A percentile compares a stretch with the other conserved stretches of the same genome.
phyloP scores from a whole-genome alignment of 2,888 invertebrate genomes.

The Drosophila maculinotata region DNA sequence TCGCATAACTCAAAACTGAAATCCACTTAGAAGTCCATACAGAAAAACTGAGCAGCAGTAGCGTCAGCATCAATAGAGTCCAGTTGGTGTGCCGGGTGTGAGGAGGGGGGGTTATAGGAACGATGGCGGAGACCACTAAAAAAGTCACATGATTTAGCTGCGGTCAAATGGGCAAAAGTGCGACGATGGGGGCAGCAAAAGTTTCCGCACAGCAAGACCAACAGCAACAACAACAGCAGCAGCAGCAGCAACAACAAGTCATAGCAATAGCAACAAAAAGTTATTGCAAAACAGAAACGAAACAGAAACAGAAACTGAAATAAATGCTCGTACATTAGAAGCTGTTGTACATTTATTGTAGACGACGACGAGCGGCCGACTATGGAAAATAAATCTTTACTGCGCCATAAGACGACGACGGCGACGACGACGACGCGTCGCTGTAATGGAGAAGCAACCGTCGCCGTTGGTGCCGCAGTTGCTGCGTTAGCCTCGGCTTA shows the following conservation, averaged over 20 bases:
- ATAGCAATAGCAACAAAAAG: constrained; percentile 44
- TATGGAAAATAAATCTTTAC: constrained; percentile 79
- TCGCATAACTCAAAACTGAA: constrained; percentile 73
- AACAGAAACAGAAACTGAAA: constrained; percentile 57
- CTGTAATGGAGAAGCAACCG: constrained; percentile 66
- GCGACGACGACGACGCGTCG: constrained; percentile 38
- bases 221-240: constrained; percentile 30
- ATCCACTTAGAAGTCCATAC: constrained; percentile 56
- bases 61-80: constrained; percentile 1
- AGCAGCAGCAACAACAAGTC: constrained; percentile 21
- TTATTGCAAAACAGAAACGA: constrained; percentile 65
- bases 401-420: constrained; percentile 74
- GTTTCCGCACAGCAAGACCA: constrained; percentile 71
- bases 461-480: constrained; percentile 13
- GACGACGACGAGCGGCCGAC: constrained; percentile 45
- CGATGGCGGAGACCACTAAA: constrained; percentile 54
- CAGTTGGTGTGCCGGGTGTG: background rate
- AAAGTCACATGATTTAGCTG: constrained; percentile 77
- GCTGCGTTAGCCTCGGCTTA: constrained; percentile 41
- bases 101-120: background rate
- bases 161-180: constrained; percentile 63
- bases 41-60: constrained; percentile 17
- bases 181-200: constrained; percentile 52
- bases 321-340: constrained; percentile 64
- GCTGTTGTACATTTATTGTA: constrained; percentile 60